phyloP scores from a whole-genome alignment of 2,113 vertebrate species.

The Stictonetta naevosa region DNA sequence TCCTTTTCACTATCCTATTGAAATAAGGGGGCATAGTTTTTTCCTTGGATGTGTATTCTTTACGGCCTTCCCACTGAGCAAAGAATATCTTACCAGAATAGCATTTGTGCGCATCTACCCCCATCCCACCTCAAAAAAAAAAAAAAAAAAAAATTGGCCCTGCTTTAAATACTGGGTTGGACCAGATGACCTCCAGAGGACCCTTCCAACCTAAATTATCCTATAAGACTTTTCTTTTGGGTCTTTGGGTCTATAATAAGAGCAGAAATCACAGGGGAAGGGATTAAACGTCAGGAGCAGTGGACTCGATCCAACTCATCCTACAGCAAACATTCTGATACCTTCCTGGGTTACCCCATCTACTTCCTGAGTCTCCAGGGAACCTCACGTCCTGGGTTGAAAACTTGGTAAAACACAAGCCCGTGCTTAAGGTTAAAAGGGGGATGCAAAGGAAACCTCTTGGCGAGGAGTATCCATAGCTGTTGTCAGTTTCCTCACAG shows the following conservation, averaged over 20 bases:
- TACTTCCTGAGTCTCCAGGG: not conserved
- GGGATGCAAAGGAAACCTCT: not conserved
- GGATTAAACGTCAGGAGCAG: not conserved
- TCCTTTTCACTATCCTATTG: not conserved
- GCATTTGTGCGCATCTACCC: not conserved
- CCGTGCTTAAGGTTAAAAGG: not conserved
- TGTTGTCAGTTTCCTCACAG: not conserved
- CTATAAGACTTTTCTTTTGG: not conserved
- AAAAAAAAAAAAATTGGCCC: not conserved
- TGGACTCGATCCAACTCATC: fast-evolving
- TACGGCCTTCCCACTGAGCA: not conserved
- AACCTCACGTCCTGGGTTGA: not conserved
- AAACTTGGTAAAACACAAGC: not conserved
- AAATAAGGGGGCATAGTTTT: not conserved
- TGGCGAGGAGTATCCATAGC: not conserved
- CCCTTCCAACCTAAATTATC: not conserved
- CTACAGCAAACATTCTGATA: not conserved
- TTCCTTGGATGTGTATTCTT: not conserved
- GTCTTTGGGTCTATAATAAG: not conserved
- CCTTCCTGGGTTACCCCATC: not conserved
- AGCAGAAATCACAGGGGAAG: not conserved
- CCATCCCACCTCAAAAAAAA: not conserved
- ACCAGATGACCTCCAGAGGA: not conserved
- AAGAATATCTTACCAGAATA: not conserved
- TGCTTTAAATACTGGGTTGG: not conserved